Percentiles rank a stretch among this genome's conserved stretches.
These are phyloP conservation scores for Mactromeris polynyma DNA, from an alignment of 2,888 invertebrate genomes.

Conservation along the genomic window DNA sequence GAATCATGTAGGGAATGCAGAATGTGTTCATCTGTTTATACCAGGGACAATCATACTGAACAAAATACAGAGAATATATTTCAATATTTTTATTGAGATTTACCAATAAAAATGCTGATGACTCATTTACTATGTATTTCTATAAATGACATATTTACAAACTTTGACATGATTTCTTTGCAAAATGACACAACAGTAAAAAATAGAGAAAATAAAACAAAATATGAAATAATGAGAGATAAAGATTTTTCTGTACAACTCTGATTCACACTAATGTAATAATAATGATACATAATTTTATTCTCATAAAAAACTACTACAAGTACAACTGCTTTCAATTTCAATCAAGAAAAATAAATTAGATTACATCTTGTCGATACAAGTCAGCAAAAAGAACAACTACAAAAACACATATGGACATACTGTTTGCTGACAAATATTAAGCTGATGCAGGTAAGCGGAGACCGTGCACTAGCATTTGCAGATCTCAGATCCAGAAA, in stretches of 20 bases:
- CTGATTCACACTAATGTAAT: conserved; percentile 41
- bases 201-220: conserved; percentile 55
- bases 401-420: conserved; percentile 43
- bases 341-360: conserved; percentile 35
- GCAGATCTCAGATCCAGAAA: conserved; percentile 37
- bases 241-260: conserved; percentile 62
- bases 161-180: conserved; percentile 19
- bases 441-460: conserved; percentile 26
- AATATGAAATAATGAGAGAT: conserved; percentile 35
- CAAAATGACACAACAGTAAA: conserved; percentile 63
- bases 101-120: conserved; percentile 72
- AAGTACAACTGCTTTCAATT: conserved; percentile 32
- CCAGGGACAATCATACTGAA: conserved; percentile 40
- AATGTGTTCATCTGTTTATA: conserved; percentile 42
- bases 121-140: conserved; percentile 64
- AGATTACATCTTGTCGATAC: conserved; percentile 17
- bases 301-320: conserved; percentile 45
- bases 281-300: conserved; percentile 53
- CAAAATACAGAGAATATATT: conserved; percentile 42
- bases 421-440: conserved; percentile 18
- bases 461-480: conserved; percentile 26
- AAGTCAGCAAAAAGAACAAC: not conserved
- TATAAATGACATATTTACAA: conserved; percentile 67
- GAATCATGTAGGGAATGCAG: not conserved
- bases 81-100: conserved; percentile 68